A percentile compares a stretch with the other conserved stretches of the same genome.
phyloP scores from a whole-genome alignment of 2,797 vertebrate genomes.

The Molossus molossus region DNA sequence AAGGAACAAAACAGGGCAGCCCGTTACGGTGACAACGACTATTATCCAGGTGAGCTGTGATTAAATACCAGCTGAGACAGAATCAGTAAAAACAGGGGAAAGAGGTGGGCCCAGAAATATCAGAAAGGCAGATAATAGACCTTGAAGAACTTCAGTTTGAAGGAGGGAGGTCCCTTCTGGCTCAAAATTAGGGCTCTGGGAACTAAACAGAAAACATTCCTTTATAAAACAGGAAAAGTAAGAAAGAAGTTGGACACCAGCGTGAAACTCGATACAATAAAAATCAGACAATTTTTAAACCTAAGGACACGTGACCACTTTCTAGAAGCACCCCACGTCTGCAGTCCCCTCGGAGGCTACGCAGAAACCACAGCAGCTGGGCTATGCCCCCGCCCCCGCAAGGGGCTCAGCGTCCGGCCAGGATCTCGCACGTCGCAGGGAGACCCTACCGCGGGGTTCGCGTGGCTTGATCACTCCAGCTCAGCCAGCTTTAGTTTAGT shows the following conservation, averaged over 20 bases:
- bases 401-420: not conserved
- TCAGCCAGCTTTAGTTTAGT: not conserved
- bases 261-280: not conserved
- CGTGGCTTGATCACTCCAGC: not conserved
- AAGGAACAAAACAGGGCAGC: not conserved
- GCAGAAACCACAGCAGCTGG: not conserved
- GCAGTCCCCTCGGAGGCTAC: not conserved
- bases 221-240: not conserved
- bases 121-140: not conserved
- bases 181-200: not conserved
- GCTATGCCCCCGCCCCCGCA: not conserved
- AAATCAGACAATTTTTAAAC: not conserved
- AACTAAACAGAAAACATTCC: not conserved
- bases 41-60: not conserved
- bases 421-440: rapidly evolving
- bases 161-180: not conserved
- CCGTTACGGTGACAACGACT: not conserved
- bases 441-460: not conserved
- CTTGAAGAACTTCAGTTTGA: not conserved
- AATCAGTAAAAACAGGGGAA: not conserved
- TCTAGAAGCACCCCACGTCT: not conserved
- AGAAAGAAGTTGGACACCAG: not conserved
- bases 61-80: not conserved
- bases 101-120: not conserved
- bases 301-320: not conserved